These are phyloP conservation scores for Apamea crenata DNA, from an alignment of 2,888 invertebrate genomes.

Conservation along the genomic window DNA sequence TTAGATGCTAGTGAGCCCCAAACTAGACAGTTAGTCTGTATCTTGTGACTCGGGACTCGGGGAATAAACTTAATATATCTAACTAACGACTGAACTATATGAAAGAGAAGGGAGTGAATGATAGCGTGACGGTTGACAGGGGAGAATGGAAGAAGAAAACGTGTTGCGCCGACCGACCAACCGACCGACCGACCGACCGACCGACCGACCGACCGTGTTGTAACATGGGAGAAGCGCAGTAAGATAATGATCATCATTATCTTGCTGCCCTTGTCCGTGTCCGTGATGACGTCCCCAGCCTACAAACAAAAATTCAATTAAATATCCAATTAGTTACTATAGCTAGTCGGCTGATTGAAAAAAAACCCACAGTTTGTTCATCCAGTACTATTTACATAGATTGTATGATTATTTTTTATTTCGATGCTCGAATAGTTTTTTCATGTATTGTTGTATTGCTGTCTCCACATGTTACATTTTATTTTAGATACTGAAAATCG, in stretches of 20 bases:
- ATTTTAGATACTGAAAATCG: background rate
- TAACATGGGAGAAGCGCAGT: too few relatives aligned
- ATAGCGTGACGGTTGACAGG: too few relatives aligned
- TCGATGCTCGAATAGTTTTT: background rate
- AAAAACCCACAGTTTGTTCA: background rate
- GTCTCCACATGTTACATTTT: background rate
- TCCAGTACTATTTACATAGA: background rate
- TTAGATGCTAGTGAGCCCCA: background rate
- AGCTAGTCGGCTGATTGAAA: background rate
- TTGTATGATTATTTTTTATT: background rate
- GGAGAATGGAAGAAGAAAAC: too few relatives aligned
- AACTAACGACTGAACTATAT: too few relatives aligned
- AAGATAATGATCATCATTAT: too few relatives aligned
- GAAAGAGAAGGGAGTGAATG: too few relatives aligned
- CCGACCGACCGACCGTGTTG: too few relatives aligned
- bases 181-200: too few relatives aligned
- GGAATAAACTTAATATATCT: too few relatives aligned
- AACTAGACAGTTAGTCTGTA: background rate
- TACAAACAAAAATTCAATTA: background rate
- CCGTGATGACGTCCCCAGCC: background rate
- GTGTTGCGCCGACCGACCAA: too few relatives aligned
- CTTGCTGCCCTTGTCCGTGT: too few relatives aligned
- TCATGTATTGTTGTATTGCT: background rate
- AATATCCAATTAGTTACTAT: background rate
- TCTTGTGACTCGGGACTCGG: too few relatives aligned